Conservation (phyloP, 2,797 vertebrate species). For the Muscicapa comitata region DNA sequence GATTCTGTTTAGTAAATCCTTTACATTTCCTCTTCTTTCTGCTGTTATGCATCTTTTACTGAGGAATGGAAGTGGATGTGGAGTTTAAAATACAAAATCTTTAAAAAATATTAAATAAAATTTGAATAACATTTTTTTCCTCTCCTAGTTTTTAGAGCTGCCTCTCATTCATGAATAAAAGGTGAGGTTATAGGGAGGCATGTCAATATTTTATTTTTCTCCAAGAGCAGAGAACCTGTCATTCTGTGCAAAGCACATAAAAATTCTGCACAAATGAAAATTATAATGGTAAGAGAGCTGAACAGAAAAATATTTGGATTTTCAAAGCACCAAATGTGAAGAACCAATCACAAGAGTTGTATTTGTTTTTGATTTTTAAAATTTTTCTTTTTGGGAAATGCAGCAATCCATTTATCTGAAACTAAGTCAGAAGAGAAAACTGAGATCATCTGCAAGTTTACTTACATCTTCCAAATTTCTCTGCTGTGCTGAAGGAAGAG, state of each 20-base stretch:
- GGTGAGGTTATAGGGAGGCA: not conserved
- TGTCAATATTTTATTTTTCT: not conserved
- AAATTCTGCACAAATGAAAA: not conserved
- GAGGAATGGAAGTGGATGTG: not conserved
- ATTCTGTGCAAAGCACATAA: not conserved
- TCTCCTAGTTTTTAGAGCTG: not conserved
- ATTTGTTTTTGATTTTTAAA: not conserved
- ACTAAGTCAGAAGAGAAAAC: not conserved
- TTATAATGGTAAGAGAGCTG: not conserved
- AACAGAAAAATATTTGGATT: not conserved
- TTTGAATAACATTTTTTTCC: not conserved
- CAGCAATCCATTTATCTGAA: not conserved
- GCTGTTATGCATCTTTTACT: not conserved
- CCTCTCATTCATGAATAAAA: not conserved
- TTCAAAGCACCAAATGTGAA: not conserved
- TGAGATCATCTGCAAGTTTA: not conserved
- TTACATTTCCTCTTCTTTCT: not conserved
- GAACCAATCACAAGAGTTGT: not conserved
- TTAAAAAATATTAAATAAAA: not conserved
- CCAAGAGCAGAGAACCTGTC: not conserved
- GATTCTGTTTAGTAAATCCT: not conserved
- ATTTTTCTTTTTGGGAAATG: not conserved
- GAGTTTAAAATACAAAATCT: not conserved
- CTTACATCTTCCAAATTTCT: not conserved
- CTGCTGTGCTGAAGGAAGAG: not conserved